Evolutionary conservation across 2,797 vertebrate genomes (phyloP), one percentile per base, ranked within the genome.

Genomic region (Microchirus variegatus): DNA sequence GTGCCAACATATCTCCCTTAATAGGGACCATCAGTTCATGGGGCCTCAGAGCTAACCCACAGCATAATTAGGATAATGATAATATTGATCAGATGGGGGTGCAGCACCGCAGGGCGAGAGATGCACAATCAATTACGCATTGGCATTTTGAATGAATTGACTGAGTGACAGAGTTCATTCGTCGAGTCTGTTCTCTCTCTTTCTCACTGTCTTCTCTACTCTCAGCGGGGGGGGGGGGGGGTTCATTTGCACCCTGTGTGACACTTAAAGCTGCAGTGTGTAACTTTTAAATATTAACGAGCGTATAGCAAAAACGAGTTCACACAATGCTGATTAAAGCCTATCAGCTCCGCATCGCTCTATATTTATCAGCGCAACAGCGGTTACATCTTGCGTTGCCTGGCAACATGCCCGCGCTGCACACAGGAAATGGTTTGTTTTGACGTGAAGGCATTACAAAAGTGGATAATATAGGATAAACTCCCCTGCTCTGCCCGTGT

Each of bases 11-110:
- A 81, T 83, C 79, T 77, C 73, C 70, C 75, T 78, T 87, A 86
- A 88, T 81, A 84, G 86, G 85, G 82, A 83, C 86, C 90, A 89
- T 90, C 78, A 64, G 81, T 85, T 87, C 73, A 76, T 46, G 78
- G 67, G 76, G 82, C 65, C 80, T 64, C 72, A 47, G 74, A 65
- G 83, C 73, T 70, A 74, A 85, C 81, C 77, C 85, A 62, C 81
- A 61, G 80, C 83, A 86, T 90, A 87, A 90, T 92, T 91, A 90
- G 80, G 73, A 85, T 90, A 89, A 90, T 86, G 85, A 79, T 83
- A 80, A 88, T 91, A 91, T 91, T 84, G 90, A 93, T 91, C 86
- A 80, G 83, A 84, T 77, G 67, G 75, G 75, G 78, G 72, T 86
- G 82, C 69, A 53, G 81, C 81, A 53, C 89, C 46, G 72, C 66